Conservation (phyloP, 2,888 invertebrate genomes). For the Tupiocoris notatus region DNA sequence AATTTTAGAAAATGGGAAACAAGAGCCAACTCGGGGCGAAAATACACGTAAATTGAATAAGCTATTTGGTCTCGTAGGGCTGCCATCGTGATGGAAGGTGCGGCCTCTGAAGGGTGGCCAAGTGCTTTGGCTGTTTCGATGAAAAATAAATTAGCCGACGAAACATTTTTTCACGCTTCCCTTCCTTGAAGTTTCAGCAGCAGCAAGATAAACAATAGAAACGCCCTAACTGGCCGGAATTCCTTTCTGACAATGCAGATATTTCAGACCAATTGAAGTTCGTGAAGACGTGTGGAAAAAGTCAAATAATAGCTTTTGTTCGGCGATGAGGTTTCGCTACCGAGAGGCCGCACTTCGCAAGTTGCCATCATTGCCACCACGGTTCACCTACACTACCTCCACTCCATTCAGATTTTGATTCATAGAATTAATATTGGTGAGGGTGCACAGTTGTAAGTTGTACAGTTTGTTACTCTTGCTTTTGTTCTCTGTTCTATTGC, state of each 20-base stretch:
- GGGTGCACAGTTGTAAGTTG: constrained; percentile 41
- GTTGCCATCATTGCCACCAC: constrained; percentile 6
- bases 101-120: background rate
- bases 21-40: background rate
- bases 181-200: background rate
- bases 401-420: constrained; percentile 45
- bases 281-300: constrained; percentile 43
- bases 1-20: background rate
- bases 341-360: background rate
- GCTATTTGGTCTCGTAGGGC: constrained; percentile 4
- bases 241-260: constrained; percentile 38
- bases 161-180: constrained; percentile 22
- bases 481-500: constrained; percentile 26
- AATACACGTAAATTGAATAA: constrained; percentile 13
- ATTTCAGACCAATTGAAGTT: constrained; percentile 39
- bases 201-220: constrained; percentile 39
- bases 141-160: constrained; percentile 36
- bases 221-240: constrained; percentile 25
- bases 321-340: constrained; percentile 34
- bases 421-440: constrained; percentile 47
- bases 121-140: background rate
- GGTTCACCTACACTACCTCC: constrained; percentile 1
- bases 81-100: background rate
- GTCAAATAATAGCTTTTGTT: constrained; percentile 44
- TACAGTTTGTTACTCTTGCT: constrained; percentile 38